A percentile compares a stretch with the other conserved stretches of the same genome.
Evolutionary conservation across 1,140 invertebrate genomes (phyloP).

Genomic region (Zophobas morio): DNA sequence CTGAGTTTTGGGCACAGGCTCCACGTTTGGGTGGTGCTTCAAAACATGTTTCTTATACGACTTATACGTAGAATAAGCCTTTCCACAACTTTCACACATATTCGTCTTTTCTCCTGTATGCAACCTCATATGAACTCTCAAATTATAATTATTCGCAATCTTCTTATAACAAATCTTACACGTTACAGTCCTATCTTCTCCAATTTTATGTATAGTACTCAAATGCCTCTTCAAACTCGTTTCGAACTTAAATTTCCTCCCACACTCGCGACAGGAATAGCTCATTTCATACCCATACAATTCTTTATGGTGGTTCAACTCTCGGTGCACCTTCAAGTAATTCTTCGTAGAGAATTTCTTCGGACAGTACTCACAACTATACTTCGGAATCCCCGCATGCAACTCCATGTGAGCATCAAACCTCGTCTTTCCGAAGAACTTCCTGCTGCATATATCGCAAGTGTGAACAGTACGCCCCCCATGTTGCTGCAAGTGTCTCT

Average conservation of each 20-base stretch:
- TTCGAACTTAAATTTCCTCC: constrained; percentile 60
- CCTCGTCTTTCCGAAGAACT: constrained; percentile 67
- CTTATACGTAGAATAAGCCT: constrained; percentile 71
- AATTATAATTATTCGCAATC: constrained; percentile 60
- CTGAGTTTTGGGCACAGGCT: constrained; percentile 4
- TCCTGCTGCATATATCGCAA: constrained; percentile 69
- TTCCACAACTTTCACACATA: constrained; percentile 81
- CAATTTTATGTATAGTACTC: constrained; percentile 59
- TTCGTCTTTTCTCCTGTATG: constrained; percentile 88
- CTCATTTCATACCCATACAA: constrained; percentile 54
- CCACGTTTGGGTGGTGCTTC: constrained; percentile 15
- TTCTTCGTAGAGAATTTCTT: constrained; percentile 67
- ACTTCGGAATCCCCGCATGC: constrained; percentile 57
- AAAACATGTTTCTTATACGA: constrained; percentile 44
- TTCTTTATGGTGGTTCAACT: constrained; percentile 59
- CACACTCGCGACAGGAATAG: constrained; percentile 59
- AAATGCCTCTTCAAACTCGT: constrained; percentile 58
- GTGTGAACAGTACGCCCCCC: constrained; percentile 69
- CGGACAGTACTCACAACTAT: constrained; percentile 68
- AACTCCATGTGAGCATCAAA: constrained; percentile 67
- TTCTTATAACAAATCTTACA: constrained; percentile 61
- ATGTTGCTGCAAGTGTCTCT: constrained; percentile 69
- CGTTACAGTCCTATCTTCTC: constrained; percentile 55
- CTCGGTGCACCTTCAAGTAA: constrained; percentile 65
- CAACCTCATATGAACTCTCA: constrained; percentile 79